Conservation (phyloP, 1,140 invertebrate species). For the Pararge aegeria region DNA sequence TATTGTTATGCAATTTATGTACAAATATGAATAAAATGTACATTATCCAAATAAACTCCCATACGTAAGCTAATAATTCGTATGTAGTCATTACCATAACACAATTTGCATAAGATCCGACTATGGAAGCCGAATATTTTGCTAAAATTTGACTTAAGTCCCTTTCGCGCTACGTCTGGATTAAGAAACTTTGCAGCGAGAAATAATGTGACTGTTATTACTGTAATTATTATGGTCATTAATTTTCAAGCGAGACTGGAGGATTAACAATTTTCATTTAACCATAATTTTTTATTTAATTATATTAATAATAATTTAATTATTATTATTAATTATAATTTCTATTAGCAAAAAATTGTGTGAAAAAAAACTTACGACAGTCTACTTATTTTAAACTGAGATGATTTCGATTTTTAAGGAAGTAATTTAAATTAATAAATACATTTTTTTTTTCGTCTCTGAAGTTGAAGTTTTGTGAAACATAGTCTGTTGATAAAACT, state of each 20-base stretch:
- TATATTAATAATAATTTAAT: background rate
- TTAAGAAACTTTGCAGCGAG: slow-evolving; percentile 23
- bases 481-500: too few species aligned
- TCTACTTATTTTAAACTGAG: too few species aligned
- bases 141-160: slow-evolving; percentile 27
- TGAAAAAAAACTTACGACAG: too few species aligned
- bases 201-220: slow-evolving; percentile 16
- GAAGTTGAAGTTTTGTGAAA: too few species aligned
- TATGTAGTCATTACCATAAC: slow-evolving; percentile 22
- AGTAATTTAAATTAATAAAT: too few species aligned
- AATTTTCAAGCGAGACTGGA: background rate
- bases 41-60: slow-evolving; percentile 1
- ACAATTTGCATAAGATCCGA: slow-evolving; percentile 27
- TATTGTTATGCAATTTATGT: background rate
- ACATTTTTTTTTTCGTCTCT: too few species aligned
- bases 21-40: background rate
- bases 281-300: background rate
- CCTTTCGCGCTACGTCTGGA: slow-evolving; percentile 18
- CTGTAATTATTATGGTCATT: slow-evolving; percentile 6
- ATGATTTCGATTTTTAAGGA: too few species aligned
- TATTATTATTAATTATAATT: background rate
- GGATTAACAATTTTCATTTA: background rate
- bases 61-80: slow-evolving; percentile 9
- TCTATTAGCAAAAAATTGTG: too few species aligned
- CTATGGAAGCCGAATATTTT: slow-evolving; percentile 29